Base-by-base conservation (phyloP, 2,888 invertebrate species). In the Drosophila diplacantha region DNA sequence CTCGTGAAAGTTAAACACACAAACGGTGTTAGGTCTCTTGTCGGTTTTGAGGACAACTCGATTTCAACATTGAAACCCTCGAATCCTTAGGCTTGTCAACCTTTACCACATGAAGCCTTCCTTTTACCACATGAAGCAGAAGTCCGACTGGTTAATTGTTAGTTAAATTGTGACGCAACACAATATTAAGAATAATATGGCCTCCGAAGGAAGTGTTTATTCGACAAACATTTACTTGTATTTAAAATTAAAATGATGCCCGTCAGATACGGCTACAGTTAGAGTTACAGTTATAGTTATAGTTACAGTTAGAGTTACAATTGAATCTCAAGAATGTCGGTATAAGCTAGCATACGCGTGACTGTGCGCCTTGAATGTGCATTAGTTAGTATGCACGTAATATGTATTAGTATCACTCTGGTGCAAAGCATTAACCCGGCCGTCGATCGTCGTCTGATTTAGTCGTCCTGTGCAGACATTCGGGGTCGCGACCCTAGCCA, bases 361-460 rank as follows among this genome's bases (percentile, higher is more conserved):
- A 53, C 47, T 64, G 43, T 44, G 64, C 49, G 64, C 65, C 39
- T 64, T 16, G 46, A 53, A 53, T 63, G 64, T 64, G 65, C 56
- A 64, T 44, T 65, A 64, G 54, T 64, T 65, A 64, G 65, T 65
- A 47, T 34, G 69, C 73, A 39, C 39, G 69, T 78, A 78, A 82
- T 78, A 82, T 82, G 77, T 82, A 82, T 82, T 76, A 82, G 69
- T 79, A 79, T 79, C 78, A 79, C 78, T 79, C 82, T 80, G 81
- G 74, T 77, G 80, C 70, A 72, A 79, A 59, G 73, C 69, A 50
- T 59, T 34, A 50, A 32, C 24, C 29, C 38, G 32, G 11, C 35
- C 29, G 22, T 24, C 18, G 26, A 24, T 37, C 32, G 24, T 39
- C 20, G 32, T 43, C 35, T 16, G 43, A 31, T 32, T 46, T 29